Evolutionary conservation across 2,113 vertebrate species (phyloP), one percentile per base, ranked within the genome.

Genomic region (Sceloporus undulatus): DNA sequence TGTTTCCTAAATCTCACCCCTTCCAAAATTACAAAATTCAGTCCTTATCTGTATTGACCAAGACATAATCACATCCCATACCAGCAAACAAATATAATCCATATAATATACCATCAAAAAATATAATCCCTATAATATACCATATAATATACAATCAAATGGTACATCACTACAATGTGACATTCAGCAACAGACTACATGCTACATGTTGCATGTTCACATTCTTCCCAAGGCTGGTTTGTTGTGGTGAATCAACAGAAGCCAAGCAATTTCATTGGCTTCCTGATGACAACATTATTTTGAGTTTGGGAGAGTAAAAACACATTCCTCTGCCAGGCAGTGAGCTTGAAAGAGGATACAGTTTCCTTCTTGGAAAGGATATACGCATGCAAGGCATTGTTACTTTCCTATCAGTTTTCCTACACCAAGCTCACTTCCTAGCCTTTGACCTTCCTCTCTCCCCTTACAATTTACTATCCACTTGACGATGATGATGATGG

Each of bases 311-410:
- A 71, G 13, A 0, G 87, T 85, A n/a, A 84, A 0, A 40, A 92
- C 85, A 86, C 0, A 3, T 62, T 23, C 85, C 90, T 38, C 85
- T 38, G 87, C 85, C 91, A 84, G 91, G 91, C 34, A 4, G 85
- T 34, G 66, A 87, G 65, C 85, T 86, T 78, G 62, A 48, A 62
- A 81, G 34, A 0, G 1, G 38, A 40, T 87, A 81, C 87, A 89
- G 91, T 82, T 59, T 85, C 79, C 77, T 0, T 1, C 5, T 81
- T 1, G 0, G 65, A 65, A 27, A 89, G 56, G 65, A 68, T 85
- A n/a, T 25, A 62, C 27, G 78, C 0, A 74, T 1, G 42, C 40
- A 70, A 13, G 8, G 59, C 85, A 83, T 52, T 38, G 70, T 0
- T 70, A 18, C 68, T 88, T 40, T 71, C 56, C 82, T 48, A 38